Base-by-base conservation (phyloP, 2,888 invertebrate species). In the Zonitis immaculata region DNA sequence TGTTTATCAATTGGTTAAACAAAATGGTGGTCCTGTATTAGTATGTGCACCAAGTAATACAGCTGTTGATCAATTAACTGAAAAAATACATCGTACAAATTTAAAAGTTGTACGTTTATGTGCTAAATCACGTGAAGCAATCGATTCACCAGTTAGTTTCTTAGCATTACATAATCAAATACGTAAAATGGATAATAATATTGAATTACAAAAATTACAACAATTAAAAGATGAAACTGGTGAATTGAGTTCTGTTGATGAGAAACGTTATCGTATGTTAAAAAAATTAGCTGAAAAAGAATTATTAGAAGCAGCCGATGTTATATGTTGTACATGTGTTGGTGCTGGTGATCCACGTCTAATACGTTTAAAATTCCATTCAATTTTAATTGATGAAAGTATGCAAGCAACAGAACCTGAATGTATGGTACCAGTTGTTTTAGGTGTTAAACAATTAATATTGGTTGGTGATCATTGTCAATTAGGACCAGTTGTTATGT, bases 31-130 rank as follows among this genome's bases (percentile, higher is more conserved):
- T 1, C 93, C 95, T 0, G 96, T 99, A 0, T 80, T 99, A 1
- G 99, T 99, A 0, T 99, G 99, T 74, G 98, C 99, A 0, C 99
- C 99, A 0, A 96, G 95, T 56, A 99, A 99, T 76, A 99, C 98
- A 1, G 99, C 99, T 20, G 99, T 99, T 0, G 99, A 99, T 76
- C 99, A 99, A 70, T 81, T 99, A 14, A 98, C 99, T 0, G 98
- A 98, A 75, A 99, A 99, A 76, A 98, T 99, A 50, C 98, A 99
- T 75, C 85, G 89, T 62, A 98, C 98, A 6, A 98, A 97, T 44
- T 80, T 99, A 35, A 98, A 68, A 57, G 70, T 72, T 2, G 95
- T 99, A 2, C 82, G 99, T 1, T 82, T 99, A 8, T 98, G 97
- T 77, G 98, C 99, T 26, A 98, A 99, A 75, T 95, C 95, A 0